phyloP scores from a whole-genome alignment of 2,888 invertebrate genomes.

The Agonopterix heracliana region DNA sequence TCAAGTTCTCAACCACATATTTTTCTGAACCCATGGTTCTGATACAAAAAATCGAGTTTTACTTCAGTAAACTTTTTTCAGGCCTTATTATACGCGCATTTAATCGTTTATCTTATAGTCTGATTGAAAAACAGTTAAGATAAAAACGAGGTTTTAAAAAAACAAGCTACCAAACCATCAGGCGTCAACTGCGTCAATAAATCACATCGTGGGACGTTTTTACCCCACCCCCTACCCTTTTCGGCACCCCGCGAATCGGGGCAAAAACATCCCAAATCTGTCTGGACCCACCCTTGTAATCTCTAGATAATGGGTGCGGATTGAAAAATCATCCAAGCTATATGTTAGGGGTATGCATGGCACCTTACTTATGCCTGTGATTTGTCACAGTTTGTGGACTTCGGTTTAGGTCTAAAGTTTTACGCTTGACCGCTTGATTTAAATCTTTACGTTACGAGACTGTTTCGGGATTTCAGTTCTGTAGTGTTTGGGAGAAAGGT shows the following conservation, averaged over 20 bases:
- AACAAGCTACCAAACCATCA: slow-evolving; percentile 42
- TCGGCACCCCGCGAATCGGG: slow-evolving; percentile 7
- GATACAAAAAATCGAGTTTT: no score
- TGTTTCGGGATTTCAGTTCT: no score
- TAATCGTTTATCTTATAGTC: slow-evolving; percentile 3
- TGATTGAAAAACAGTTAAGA: slow-evolving; percentile 54
- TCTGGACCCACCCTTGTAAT: slow-evolving; percentile 71
- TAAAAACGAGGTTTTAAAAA: slow-evolving; percentile 52
- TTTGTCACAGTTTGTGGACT: slow-evolving; percentile 16
- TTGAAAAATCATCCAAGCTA: slow-evolving; percentile 68
- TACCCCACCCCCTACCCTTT: slow-evolving; percentile 29
- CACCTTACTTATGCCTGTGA: slow-evolving; percentile 24
- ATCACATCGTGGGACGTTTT: slow-evolving; percentile 48
- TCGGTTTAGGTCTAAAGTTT: not conserved
- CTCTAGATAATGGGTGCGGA: slow-evolving; percentile 67
- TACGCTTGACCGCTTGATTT: no score
- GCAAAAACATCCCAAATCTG: slow-evolving; percentile 58
- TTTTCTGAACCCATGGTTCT: no score
- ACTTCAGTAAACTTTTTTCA: no score
- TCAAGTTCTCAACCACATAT: no score
- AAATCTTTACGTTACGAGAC: no score
- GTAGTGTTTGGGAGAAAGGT: no score
- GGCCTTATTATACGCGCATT: no score
- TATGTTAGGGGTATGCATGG: slow-evolving; percentile 41
- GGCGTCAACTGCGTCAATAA: slow-evolving; percentile 51